Percentiles rank a stretch among this genome's conserved stretches.
These are phyloP conservation scores for Endotricha flammealis DNA, from an alignment of 2,888 invertebrate genomes.

Conservation along the genomic window DNA sequence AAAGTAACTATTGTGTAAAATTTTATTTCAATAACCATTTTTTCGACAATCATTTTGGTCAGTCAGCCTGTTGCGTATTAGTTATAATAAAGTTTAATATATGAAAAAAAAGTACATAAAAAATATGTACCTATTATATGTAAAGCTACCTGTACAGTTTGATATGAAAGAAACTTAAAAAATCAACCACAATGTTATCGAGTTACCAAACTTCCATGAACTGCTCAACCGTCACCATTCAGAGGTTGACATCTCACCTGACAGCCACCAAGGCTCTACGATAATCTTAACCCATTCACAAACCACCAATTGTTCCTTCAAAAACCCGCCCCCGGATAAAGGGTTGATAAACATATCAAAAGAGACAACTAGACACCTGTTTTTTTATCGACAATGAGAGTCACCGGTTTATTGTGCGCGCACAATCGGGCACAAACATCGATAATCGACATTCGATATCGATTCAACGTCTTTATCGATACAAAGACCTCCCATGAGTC, in stretches of 20 bases:
- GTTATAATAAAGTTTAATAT: no score
- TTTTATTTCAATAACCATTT: no score
- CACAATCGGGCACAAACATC: slow-evolving; percentile 63
- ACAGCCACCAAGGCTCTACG: slow-evolving; percentile 64
- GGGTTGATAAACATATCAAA: slow-evolving; percentile 77
- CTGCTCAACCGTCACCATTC: slow-evolving; percentile 45
- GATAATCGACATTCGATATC: slow-evolving; percentile 62
- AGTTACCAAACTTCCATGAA: slow-evolving; percentile 40
- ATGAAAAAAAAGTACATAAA: no score
- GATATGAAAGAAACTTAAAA: slow-evolving; percentile 28
- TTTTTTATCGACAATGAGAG: slow-evolving; percentile 57
- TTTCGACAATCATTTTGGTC: no score
- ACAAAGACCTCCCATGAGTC: slow-evolving; percentile 60
- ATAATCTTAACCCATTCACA: slow-evolving; percentile 67
- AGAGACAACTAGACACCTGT: slow-evolving; percentile 58
- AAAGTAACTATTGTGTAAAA: no score
- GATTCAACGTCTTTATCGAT: slow-evolving; percentile 48
- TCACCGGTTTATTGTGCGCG: slow-evolving; percentile 51
- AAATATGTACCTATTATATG: no score
- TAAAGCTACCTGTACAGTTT: slow-evolving; percentile 7
- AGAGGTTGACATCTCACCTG: slow-evolving; percentile 73
- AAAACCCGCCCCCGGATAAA: slow-evolving; percentile 60
- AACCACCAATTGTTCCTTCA: slow-evolving; percentile 56
- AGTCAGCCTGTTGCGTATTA: no score
- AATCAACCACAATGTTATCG: slow-evolving; percentile 51